Conservation (phyloP, 1,140 invertebrate species). For the Dermatophagoides farinae region DNA sequence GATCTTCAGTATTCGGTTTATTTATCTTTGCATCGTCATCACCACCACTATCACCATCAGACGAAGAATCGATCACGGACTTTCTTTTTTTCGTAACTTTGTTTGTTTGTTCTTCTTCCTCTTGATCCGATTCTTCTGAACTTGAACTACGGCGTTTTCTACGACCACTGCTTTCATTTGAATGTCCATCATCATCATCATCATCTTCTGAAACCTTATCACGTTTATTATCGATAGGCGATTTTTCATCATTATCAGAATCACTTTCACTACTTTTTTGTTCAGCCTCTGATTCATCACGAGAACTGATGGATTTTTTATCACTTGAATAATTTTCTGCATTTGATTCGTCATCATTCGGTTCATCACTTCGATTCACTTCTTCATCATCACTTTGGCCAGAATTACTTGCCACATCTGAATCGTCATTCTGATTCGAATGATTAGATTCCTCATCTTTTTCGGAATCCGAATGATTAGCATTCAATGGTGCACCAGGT, state of each 20-base stretch:
- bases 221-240: background rate
- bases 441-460: no score
- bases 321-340: background rate
- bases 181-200: background rate
- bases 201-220: background rate
- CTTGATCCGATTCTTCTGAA: background rate
- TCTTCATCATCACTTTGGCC: background rate
- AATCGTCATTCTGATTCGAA: no score
- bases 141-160: background rate
- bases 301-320: background rate
- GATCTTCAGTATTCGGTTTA: slow-evolving; percentile 33
- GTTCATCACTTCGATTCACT: background rate
- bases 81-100: background rate
- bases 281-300: background rate
- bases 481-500: background rate
- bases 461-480: background rate
- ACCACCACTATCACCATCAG: slow-evolving; percentile 2
- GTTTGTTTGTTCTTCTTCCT: background rate
- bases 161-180: background rate
- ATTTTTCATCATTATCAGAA: background rate
- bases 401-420: background rate
- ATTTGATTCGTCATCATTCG: background rate
- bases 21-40: background rate
- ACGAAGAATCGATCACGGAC: background rate
- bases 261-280: background rate